phyloP scores from a whole-genome alignment of 2,113 vertebrate genomes.

The Anolis sagrei region DNA sequence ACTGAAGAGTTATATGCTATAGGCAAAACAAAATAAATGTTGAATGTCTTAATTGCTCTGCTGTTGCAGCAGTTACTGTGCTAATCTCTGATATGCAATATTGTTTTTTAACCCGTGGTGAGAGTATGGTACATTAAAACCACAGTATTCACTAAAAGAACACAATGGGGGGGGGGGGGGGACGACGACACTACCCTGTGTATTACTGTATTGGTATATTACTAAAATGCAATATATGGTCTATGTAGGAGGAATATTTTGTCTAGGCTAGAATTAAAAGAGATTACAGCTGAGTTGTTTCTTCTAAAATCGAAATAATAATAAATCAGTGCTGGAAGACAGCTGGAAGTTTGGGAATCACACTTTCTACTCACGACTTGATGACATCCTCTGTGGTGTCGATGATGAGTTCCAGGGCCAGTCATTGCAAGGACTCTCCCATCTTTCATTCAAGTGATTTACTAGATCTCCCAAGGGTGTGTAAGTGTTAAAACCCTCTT shows the following conservation, averaged over 20 bases:
- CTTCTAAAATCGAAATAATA: background rate
- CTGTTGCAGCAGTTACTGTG: background rate
- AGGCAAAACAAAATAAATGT: background rate
- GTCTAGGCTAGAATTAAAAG: background rate
- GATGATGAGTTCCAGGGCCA: conserved; percentile 20
- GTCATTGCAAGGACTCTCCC: background rate
- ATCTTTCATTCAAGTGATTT: conserved; percentile 32
- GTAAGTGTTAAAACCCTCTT: conserved; percentile 28
- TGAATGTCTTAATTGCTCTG: background rate
- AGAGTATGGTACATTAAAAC: background rate
- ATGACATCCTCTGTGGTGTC: conserved; percentile 18
- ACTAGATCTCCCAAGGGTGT: conserved; percentile 18
- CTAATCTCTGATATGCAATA: background rate
- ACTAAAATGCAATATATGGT: background rate
- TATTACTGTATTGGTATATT: background rate
- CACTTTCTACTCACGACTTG: conserved; percentile 19
- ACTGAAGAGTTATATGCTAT: background rate
- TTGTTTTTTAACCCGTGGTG: background rate
- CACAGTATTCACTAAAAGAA: background rate
- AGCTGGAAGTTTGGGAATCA: conserved; percentile 7
- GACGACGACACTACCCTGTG: background rate
- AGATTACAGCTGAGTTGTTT: background rate
- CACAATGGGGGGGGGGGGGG: no score
- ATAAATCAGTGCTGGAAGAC: background rate
- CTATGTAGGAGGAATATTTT: background rate